Percentiles rank a stretch among this genome's conserved stretches.
phyloP scores from a whole-genome alignment of 2,113 vertebrate genomes.

The Otocyon megalotis region DNA sequence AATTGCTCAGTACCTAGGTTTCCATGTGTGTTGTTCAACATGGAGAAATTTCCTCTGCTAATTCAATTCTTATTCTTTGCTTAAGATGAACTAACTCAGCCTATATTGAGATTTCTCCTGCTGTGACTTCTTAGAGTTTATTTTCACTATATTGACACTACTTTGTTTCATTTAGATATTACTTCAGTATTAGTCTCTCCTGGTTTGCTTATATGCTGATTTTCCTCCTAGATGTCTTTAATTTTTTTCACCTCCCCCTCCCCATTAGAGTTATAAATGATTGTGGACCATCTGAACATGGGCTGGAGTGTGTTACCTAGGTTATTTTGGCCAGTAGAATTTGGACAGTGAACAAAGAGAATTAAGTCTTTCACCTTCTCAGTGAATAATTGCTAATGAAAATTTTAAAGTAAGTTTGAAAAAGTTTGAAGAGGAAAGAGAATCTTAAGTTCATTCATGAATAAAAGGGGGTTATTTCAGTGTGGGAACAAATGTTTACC shows the following conservation, averaged over 20 bases:
- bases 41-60: neutral
- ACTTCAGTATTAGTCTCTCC: slow-evolving; percentile 6
- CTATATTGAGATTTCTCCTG: neutral
- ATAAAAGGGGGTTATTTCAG: neutral
- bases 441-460: slow-evolving; percentile 26
- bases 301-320: neutral
- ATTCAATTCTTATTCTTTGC: slow-evolving; percentile 14
- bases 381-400: slow-evolving; percentile 29
- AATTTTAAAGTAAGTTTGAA: slow-evolving; percentile 13
- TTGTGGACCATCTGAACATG: neutral
- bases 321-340: neutral
- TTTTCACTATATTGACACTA: neutral
- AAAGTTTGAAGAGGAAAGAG: slow-evolving; percentile 31
- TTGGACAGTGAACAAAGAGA: neutral
- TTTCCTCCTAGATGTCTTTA: neutral
- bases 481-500: neutral
- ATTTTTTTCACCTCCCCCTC: neutral
- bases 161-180: neutral
- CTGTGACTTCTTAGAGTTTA: neutral
- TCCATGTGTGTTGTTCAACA: neutral
- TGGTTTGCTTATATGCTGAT: neutral
- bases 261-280: slow-evolving; percentile 19
- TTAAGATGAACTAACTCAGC: neutral
- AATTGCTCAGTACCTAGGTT: neutral
- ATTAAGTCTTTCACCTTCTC: neutral